Evolutionary conservation across 2,888 invertebrate genomes (phyloP).

Genomic region (Drosophila helvetica): DNA sequence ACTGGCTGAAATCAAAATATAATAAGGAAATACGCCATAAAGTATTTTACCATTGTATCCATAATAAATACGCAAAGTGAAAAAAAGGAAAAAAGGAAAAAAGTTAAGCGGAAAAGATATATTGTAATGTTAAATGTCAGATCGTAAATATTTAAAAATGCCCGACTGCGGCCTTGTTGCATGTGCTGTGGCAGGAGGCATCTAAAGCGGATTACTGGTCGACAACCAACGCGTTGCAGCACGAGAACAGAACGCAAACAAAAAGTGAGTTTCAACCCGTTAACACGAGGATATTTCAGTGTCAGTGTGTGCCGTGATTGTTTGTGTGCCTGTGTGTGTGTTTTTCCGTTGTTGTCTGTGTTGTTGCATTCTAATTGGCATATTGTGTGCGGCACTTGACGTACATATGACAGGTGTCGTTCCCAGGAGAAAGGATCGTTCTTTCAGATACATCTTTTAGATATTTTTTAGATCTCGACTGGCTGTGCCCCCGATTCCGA

Average conservation of each 20-base stretch:
- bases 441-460: not conserved
- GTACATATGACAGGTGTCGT: constrained; percentile 39
- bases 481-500: not conserved
- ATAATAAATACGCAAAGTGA: constrained; percentile 25
- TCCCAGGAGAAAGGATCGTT: not conserved
- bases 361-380: constrained; percentile 55
- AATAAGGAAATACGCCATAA: constrained; percentile 21
- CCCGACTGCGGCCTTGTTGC: constrained; percentile 32
- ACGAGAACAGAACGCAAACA: constrained; percentile 45
- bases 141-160: constrained; percentile 46
- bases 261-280: constrained; percentile 66
- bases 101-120: constrained; percentile 32
- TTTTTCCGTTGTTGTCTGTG: constrained; percentile 51
- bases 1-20: not conserved
- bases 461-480: too few relatives aligned
- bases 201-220: constrained; percentile 70
- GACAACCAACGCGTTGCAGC: constrained; percentile 50
- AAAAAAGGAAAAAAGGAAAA: constrained; percentile 8
- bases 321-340: constrained; percentile 13
- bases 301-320: not conserved
- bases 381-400: constrained; percentile 38
- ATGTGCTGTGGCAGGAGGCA: constrained; percentile 39
- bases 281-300: constrained; percentile 35
- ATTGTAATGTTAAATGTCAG: constrained; percentile 24
- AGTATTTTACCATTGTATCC: constrained; percentile 17